Conservation (phyloP, 2,888 invertebrate genomes). For the Didymodactylos carnosus region DNA sequence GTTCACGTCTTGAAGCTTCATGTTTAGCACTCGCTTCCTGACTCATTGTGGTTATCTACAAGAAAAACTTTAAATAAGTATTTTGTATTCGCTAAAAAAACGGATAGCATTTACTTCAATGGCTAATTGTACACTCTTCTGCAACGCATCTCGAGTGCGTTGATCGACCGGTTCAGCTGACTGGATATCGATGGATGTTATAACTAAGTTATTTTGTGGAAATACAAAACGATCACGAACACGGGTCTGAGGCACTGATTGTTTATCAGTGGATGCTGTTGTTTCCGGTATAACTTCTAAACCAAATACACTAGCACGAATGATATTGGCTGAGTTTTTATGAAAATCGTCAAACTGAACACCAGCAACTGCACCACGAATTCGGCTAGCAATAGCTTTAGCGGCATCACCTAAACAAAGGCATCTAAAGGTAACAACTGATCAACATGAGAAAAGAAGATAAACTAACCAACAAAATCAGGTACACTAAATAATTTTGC, state of each 20-base stretch:
- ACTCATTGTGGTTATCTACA: conserved; percentile 38
- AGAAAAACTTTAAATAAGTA: not conserved
- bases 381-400: conserved; percentile 38
- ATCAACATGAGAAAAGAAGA: too few species aligned
- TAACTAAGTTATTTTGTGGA: conserved; percentile 30
- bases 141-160: conserved; percentile 37
- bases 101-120: conserved; percentile 24
- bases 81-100: too few species aligned
- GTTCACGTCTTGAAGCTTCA: conserved; percentile 38
- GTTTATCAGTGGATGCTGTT: too few species aligned
- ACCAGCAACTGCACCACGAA: conserved; percentile 37
- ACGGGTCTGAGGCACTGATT: too few species aligned
- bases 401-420: conserved; percentile 37
- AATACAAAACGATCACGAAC: conserved; percentile 29
- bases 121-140: conserved; percentile 39
- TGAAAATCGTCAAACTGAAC: conserved; percentile 39
- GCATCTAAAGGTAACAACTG: too few species aligned
- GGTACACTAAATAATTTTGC: conserved; percentile 38
- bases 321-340: conserved; percentile 38
- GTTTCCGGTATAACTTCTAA: conserved; percentile 34
- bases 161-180: conserved; percentile 40
- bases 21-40: conserved; percentile 39
- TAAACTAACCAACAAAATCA: conserved; percentile 35
- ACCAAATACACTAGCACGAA: conserved; percentile 37
- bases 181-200: conserved; percentile 39